A percentile compares a stretch with the other conserved stretches of the same genome.
These are phyloP conservation scores for Aporophyla lueneburgensis DNA, from an alignment of 2,888 invertebrate genomes.

Conservation along the genomic window DNA sequence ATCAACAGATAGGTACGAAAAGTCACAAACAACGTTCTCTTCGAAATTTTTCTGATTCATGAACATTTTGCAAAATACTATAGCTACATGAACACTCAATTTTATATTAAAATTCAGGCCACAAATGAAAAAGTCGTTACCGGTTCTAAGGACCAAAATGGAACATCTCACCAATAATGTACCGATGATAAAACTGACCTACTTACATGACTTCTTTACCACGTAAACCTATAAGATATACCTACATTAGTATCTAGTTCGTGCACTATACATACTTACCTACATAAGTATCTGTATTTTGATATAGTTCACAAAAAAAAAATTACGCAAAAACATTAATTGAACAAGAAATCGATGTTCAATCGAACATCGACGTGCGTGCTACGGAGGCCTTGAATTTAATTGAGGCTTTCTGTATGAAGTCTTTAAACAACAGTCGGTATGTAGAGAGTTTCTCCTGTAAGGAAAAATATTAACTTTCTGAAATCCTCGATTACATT, in stretches of 20 bases:
- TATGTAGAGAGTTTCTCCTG: slow-evolving; percentile 6
- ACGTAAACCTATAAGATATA: not conserved
- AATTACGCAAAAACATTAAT: slow-evolving; percentile 38
- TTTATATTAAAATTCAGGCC: not conserved
- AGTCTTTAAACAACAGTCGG: slow-evolving; percentile 17
- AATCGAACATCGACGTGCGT: slow-evolving; percentile 26
- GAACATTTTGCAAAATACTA: not conserved
- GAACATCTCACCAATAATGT: no score
- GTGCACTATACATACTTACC: not conserved
- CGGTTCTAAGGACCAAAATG: no score
- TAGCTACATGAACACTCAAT: not conserved
- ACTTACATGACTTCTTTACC: no score
- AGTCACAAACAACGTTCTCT: slow-evolving; percentile 2
- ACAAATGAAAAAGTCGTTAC: not conserved
- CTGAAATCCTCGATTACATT: not conserved
- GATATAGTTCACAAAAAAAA: slow-evolving; percentile 8
- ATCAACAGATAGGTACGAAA: slow-evolving; percentile 31
- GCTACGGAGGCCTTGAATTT: slow-evolving; percentile 42
- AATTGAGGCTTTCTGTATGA: slow-evolving; percentile 33
- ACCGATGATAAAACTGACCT: no score
- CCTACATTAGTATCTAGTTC: not conserved
- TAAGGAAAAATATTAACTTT: not conserved
- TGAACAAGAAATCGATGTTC: slow-evolving; percentile 49
- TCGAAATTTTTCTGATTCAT: no score
- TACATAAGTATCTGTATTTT: not conserved